Evolutionary conservation across 2,888 invertebrate genomes (phyloP).

Genomic region (Gryllus longicercus): DNA sequence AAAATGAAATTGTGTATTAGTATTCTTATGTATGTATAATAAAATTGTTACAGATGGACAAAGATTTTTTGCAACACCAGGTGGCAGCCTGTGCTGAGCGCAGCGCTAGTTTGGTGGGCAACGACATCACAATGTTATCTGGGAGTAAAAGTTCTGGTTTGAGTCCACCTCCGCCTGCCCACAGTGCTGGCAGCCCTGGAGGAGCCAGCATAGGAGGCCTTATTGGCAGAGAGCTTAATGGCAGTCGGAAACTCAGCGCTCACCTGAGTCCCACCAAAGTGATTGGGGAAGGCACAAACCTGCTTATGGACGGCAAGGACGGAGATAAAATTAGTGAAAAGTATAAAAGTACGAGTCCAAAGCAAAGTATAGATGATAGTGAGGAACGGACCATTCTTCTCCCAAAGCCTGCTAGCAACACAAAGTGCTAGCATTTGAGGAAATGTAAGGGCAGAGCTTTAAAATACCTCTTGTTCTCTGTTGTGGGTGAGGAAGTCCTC

Average conservation of each 20-base stretch:
- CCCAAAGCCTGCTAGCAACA: constrained; percentile 19
- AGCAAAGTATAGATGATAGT: background rate
- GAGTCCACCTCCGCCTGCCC: background rate
- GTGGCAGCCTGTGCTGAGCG: background rate
- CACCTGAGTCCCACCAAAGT: constrained; percentile 17
- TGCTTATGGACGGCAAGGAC: background rate
- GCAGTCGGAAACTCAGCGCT: background rate
- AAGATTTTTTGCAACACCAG: background rate
- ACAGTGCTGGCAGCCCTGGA: background rate
- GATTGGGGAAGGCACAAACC: background rate
- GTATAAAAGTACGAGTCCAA: constrained; percentile 18
- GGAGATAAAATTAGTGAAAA: background rate
- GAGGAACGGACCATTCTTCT: constrained; percentile 32
- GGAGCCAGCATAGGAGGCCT: background rate
- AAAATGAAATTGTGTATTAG: background rate
- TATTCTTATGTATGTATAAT: background rate
- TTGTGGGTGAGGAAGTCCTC: background rate
- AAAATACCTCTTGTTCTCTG: constrained; percentile 18
- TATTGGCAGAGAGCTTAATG: background rate
- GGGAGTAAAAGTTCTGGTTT: background rate
- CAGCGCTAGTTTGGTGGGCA: background rate
- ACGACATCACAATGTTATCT: background rate
- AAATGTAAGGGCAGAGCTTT: background rate
- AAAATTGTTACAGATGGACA: background rate
- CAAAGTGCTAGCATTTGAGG: background rate